Conservation (phyloP, 2,797 vertebrate genomes). For the Yasuhikotakia modesta region DNA sequence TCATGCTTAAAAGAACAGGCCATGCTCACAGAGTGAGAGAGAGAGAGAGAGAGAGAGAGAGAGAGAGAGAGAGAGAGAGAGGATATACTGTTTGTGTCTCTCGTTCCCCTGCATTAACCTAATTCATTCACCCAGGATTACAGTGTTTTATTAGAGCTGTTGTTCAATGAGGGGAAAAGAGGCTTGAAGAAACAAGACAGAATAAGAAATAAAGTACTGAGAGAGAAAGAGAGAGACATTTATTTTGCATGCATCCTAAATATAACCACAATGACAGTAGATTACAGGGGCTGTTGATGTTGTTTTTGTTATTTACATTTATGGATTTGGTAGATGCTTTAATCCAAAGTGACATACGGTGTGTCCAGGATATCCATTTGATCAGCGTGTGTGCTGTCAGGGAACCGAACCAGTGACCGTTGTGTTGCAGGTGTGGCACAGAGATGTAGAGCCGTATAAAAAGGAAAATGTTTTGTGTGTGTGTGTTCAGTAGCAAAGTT, state of each 20-base stretch:
- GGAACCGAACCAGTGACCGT: not conserved
- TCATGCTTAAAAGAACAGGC: slow-evolving; percentile 46
- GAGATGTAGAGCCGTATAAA: not conserved
- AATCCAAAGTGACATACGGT: too few species aligned
- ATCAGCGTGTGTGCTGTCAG: not conserved
- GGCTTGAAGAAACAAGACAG: slow-evolving; percentile 9
- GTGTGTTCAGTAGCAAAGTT: not conserved
- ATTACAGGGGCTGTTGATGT: too few species aligned
- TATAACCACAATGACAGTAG: too few species aligned
- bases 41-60: slow-evolving; percentile 16
- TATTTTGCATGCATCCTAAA: too few species aligned
- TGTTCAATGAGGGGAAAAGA: slow-evolving; percentile 36
- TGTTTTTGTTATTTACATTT: too few species aligned
- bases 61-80: too few species aligned
- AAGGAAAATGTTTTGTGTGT: not conserved
- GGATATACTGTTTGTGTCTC: slow-evolving; percentile 54
- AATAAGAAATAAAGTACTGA: too few species aligned
- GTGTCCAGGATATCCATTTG: too few species aligned
- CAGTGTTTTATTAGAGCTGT: slow-evolving; percentile 28
- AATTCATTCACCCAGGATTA: slow-evolving; percentile 58
- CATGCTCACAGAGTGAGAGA: slow-evolving; percentile 34
- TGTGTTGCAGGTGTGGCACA: not conserved
- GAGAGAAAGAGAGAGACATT: too few species aligned
- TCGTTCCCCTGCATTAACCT: slow-evolving; percentile 52
- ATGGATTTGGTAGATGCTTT: not conserved